Evolutionary conservation across 2,113 vertebrate genomes (phyloP).

Genomic region (Centropus unirufus): DNA sequence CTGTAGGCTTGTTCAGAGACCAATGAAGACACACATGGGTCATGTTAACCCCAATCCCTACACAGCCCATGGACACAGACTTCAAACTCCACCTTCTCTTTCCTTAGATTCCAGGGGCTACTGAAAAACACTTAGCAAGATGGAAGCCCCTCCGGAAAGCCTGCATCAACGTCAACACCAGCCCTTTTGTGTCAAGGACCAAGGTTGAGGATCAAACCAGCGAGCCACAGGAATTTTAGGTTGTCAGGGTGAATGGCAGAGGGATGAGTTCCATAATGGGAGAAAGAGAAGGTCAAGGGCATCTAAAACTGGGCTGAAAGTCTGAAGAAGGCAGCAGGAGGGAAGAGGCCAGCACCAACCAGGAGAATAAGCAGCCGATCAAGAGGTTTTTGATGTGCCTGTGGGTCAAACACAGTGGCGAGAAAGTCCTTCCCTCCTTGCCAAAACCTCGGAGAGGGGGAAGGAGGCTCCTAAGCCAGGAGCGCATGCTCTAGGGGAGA

Average conservation of each 20-base stretch:
- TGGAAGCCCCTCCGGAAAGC: not conserved
- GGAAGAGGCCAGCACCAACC: not conserved
- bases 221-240: not conserved
- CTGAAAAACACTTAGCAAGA: not conserved
- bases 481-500: not conserved
- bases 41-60: accelerated
- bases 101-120: not conserved
- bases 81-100: not conserved
- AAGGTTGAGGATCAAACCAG: not conserved
- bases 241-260: not conserved
- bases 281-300: not conserved
- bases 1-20: not conserved
- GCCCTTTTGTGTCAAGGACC: not conserved
- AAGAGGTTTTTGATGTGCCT: not conserved
- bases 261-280: not conserved
- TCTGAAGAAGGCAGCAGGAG: not conserved
- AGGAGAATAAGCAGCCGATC: not conserved
- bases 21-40: accelerated
- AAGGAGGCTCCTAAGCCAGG: not conserved
- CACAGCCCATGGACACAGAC: no score
- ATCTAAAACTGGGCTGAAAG: not conserved
- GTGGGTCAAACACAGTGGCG: not conserved
- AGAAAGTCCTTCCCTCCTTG: not conserved
- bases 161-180: accelerated
- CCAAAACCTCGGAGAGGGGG: not conserved